Percentiles rank a stretch among this genome's conserved stretches.
Evolutionary conservation across 53 echinoderm and acorn worm genomes (phyloP).

Genomic region (Paracentrotus lividus): DNA sequence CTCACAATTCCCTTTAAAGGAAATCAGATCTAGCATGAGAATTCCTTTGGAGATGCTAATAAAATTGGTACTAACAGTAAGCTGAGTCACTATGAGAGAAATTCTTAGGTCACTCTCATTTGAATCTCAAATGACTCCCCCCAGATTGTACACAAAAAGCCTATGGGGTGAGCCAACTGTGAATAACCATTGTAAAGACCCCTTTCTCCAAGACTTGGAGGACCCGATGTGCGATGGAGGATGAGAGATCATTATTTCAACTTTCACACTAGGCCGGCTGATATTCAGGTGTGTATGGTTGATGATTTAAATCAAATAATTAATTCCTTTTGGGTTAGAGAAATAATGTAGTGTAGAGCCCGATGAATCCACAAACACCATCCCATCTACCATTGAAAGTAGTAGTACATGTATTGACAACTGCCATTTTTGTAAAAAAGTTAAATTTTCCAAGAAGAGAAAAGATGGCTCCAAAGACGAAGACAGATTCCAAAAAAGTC

Average conservation of each 20-base stretch:
- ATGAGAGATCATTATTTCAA: constrained; percentile 35
- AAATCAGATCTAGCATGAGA: neutral
- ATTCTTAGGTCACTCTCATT: neutral
- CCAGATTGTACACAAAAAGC: neutral
- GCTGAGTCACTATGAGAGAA: constrained; percentile 6
- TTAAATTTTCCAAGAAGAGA: neutral
- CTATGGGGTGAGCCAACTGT: constrained; percentile 1
- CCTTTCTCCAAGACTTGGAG: neutral
- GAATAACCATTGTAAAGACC: constrained; percentile 7
- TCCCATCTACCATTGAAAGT: no score
- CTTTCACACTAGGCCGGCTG: neutral
- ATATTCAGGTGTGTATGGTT: neutral
- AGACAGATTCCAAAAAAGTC: no score
- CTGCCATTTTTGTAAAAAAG: neutral
- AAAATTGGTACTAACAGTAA: neutral
- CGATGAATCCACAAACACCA: neutral
- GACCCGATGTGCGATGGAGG: neutral
- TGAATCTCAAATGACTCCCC: constrained; percentile 6
- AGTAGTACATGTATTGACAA: neutral
- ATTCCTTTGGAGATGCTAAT: neutral
- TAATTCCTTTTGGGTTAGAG: no score
- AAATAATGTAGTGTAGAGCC: neutral
- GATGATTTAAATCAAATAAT: neutral
- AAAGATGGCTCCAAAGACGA: no score
- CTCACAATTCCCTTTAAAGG: neutral